phyloP scores from a whole-genome alignment of 2,797 vertebrate species.

The Coregonus suidteri region DNA sequence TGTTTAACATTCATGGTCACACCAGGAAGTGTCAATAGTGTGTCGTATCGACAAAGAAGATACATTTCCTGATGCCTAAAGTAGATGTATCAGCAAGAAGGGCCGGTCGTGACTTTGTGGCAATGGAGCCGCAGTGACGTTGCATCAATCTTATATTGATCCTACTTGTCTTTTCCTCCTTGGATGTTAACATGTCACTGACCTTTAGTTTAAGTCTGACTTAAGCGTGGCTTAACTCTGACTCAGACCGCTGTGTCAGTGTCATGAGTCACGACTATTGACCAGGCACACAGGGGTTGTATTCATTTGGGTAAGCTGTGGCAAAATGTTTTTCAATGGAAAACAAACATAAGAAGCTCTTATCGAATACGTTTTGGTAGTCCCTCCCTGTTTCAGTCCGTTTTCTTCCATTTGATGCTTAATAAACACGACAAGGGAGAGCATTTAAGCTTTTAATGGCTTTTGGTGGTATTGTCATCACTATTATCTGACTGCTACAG shows the following conservation, averaged over 20 bases:
- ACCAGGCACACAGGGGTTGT: neutral
- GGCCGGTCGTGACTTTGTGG: conserved; percentile 23
- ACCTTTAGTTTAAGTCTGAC: neutral
- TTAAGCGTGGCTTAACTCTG: conserved; percentile 7
- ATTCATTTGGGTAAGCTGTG: neutral
- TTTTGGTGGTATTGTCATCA: neutral
- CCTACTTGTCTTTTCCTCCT: neutral
- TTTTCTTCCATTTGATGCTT: neutral
- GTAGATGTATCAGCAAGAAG: conserved; percentile 17
- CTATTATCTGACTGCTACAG: neutral
- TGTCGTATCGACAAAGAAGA: conserved; percentile 18
- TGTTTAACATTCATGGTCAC: conserved; percentile 21
- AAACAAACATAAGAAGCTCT: neutral
- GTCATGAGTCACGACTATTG: neutral
- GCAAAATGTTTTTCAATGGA: neutral
- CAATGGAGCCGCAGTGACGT: conserved; percentile 11
- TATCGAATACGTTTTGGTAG: neutral
- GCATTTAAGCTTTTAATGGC: neutral
- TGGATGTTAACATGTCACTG: conserved; percentile 2
- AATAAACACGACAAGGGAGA: neutral
- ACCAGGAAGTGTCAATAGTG: neutral
- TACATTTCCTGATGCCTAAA: conserved; percentile 15
- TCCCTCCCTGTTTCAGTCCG: neutral
- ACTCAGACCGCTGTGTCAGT: neutral
- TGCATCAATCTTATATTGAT: conserved; percentile 29